Conservation (phyloP, 2,797 vertebrate species). For the Molossus molossus region DNA sequence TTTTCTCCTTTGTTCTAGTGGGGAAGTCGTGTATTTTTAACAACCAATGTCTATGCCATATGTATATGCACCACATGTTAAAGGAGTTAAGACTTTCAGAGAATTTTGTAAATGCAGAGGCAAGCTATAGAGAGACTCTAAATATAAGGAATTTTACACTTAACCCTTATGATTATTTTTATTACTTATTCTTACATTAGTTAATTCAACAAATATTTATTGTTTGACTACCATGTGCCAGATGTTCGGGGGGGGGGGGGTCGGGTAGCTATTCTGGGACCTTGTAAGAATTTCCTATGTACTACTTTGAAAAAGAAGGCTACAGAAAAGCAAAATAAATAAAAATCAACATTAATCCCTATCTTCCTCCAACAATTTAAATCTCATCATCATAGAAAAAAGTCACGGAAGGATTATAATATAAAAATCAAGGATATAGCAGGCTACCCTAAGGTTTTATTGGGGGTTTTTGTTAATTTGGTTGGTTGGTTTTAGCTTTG, state of each 20-base stretch:
- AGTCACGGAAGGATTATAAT: neutral
- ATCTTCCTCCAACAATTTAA: neutral
- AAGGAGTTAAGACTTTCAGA: neutral
- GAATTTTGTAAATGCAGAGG: neutral
- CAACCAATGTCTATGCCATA: neutral
- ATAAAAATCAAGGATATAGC: neutral
- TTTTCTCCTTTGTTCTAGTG: neutral
- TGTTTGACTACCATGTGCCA: neutral
- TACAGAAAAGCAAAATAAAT: neutral
- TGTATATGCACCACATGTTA: neutral
- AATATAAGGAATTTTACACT: neutral
- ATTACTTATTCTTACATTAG: neutral
- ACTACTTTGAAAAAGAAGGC: neutral
- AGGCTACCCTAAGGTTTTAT: neutral
- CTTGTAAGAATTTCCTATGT: neutral
- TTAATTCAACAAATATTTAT: conserved; percentile 40
- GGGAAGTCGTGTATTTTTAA: neutral
- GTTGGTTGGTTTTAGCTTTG: neutral
- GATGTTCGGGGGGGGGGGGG: neutral
- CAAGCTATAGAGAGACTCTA: neutral
- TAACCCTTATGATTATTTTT: neutral
- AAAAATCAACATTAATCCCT: neutral
- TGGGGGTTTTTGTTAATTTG: neutral
- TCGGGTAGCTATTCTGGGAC: neutral
- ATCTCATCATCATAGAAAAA: neutral